Base-by-base conservation (phyloP, 2,888 invertebrate genomes). In the Pheosia tremula region DNA sequence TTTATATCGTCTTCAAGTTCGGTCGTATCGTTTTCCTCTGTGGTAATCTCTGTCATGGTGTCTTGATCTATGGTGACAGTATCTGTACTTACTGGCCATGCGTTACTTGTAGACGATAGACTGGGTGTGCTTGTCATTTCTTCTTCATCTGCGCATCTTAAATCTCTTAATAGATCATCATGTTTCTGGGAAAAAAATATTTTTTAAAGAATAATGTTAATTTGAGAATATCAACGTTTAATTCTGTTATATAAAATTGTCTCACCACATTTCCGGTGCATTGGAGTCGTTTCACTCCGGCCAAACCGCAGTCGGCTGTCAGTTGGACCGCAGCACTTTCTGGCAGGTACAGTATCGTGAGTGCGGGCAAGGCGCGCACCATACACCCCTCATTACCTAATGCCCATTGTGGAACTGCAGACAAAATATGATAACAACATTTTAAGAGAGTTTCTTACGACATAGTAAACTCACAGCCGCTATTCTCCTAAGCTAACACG, bases 401-500 rank as follows among this genome's bases (percentile, higher is more conserved):
- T n/a, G 97, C 97, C 97, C 97, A 97, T 75, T 95, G 94, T 41
- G 97, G 97, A 69, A 97, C 97, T 97, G 89, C 7, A 84, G 86
- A 80, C 58, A 76, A 79, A 45, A 58, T 53, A 60, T 13, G 36
- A 6, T 43, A 47, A n/a, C 5, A 47, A 4, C 43, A 47, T 47
- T 47, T 47, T n/a, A 7, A 41, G 41, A 7, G 8, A 41, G 41
- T 41, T 41, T 24, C 24, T 24, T 24, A 24, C 41, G 5, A 41
- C 0, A 41, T 41, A 45, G 9, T 45, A 45, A 10, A 45, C 45
- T 10, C 24, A 24, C 2, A 24, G 24, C 24, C 24, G 24, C 24
- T 24, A 24, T 24, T 24, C 24, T 24, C 1, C 24, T 24, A 24
- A 1, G 24, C 24, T 24, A 24, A 24, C 24, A 24, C 24, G 24